Base-by-base conservation (phyloP, 2,888 invertebrate genomes). In the Ctena decussata region DNA sequence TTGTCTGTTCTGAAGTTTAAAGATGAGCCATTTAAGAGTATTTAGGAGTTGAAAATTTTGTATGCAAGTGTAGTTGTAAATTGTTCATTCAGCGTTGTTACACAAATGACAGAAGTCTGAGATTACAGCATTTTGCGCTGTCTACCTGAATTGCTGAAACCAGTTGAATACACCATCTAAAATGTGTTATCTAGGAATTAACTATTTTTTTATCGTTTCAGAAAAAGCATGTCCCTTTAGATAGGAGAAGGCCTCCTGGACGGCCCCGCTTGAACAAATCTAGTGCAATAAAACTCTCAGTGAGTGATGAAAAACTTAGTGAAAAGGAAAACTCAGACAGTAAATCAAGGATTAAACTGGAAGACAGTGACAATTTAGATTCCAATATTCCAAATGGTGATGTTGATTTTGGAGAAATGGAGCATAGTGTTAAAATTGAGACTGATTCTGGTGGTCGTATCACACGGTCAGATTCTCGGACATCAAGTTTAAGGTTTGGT, bases 361-460 rank as follows among this genome's bases (percentile, higher is more conserved):
- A 65, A 21, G 35, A 35, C 35, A 35, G 65, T 65, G 65, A 65
- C 21, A 35, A 21, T 32, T 21, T 65, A 35, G 35, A 12, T 18
- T 65, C 65, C 32, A 35, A 35, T 35, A 65, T 65, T 65, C 65
- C 65, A n/a, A 65, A 65, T 21, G 65, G 65, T 32, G 65, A 65
- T 65, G 35, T 65, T 32, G n/a, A n/a, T n/a, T n/a, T n/a, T n/a
- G n/a, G n/a, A n/a, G 65, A 65, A 21, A 65, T 65, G 32, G 65
- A 65, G 35, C 65, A 65, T 35, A 65, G 65, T 65, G 65, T 65
- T 3, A 65, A 65, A 65, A 65, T 65, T 21, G 65, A 65, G 35
- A 65, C 65, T 18, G 65, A 65, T 35, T 65, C 65, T 35, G 65
- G 21, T 5, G 65, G 65, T 12, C 65, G 65, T 32, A 65, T 65